These are phyloP conservation scores for Drosophila virilis DNA, from an alignment of 1,140 invertebrate species.

Conservation along the genomic window DNA sequence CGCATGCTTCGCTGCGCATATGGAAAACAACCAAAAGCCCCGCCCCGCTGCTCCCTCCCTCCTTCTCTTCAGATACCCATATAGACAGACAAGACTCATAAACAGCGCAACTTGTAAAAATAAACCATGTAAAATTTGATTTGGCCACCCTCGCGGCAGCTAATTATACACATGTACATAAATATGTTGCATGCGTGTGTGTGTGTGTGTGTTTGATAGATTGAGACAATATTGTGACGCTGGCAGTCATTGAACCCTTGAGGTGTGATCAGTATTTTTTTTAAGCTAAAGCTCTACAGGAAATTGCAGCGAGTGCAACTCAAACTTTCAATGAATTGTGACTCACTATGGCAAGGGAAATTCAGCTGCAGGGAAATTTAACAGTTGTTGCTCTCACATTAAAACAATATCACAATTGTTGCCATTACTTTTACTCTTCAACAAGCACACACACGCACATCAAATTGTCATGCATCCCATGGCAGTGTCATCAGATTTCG, in stretches of 20 bases:
- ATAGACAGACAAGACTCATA: slow-evolving; percentile 25
- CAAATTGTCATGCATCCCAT: slow-evolving; percentile 28
- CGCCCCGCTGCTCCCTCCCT: background rate
- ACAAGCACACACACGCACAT: background rate
- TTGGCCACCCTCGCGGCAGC: slow-evolving; percentile 66
- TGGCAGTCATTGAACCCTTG: slow-evolving; percentile 66
- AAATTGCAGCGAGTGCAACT: slow-evolving; percentile 5
- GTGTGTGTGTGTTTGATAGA: slow-evolving; percentile 42
- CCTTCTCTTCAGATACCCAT: slow-evolving; percentile 1
- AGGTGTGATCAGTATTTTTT: slow-evolving; percentile 47
- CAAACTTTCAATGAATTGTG: background rate
- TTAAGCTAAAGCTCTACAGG: slow-evolving; percentile 12
- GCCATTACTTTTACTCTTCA: background rate
- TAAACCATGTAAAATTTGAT: slow-evolving; percentile 79
- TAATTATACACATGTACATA: slow-evolving; percentile 60
- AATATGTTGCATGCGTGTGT: slow-evolving; percentile 46
- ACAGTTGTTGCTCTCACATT: slow-evolving; percentile 7
- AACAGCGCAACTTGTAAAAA: slow-evolving; percentile 66
- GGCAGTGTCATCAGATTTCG: slow-evolving; percentile 67
- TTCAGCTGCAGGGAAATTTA: slow-evolving; percentile 7
- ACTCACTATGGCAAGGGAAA: background rate
- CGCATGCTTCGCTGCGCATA: slow-evolving; percentile 67
- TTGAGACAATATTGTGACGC: slow-evolving; percentile 42
- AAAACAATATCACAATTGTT: background rate
- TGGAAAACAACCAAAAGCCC: slow-evolving; percentile 31